A percentile compares a stretch with the other conserved stretches of the same genome.
Evolutionary conservation across 1,140 invertebrate species (phyloP).

Genomic region (Schlechtendalia chinensis): DNA sequence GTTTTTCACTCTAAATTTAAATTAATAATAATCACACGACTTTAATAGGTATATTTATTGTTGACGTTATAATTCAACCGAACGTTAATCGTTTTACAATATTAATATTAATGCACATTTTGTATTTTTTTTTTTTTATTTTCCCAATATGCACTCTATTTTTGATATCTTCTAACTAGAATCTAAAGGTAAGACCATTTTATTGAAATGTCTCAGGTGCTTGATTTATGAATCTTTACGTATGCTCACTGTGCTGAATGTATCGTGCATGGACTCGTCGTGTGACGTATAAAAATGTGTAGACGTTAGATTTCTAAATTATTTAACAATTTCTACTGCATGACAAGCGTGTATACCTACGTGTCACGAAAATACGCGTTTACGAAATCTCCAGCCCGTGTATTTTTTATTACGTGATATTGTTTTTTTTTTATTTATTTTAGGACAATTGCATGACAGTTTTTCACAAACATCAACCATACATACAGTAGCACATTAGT

Average conservation of each 20-base stretch:
- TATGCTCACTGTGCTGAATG: constrained; percentile 10
- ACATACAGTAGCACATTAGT: not conserved
- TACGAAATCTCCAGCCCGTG: not conserved
- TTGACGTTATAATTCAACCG: not conserved
- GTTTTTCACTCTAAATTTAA: too few species aligned
- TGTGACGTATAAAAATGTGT: not conserved
- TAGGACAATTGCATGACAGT: constrained; percentile 1
- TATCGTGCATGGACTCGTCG: constrained; percentile 9
- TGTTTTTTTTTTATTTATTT: constrained; percentile 6
- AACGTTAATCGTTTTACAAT: not conserved
- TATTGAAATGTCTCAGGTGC: constrained; percentile 17
- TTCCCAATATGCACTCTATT: constrained; percentile 29
- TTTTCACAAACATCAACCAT: not conserved
- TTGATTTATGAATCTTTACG: constrained; percentile 39
- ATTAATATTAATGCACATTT: constrained; percentile 40
- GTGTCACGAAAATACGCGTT: not conserved
- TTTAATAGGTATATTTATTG: not conserved
- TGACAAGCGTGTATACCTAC: not conserved
- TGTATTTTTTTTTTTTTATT: constrained; percentile 44
- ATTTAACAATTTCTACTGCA: constrained; percentile 29
- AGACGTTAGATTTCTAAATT: not conserved
- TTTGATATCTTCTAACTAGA: constrained; percentile 42
- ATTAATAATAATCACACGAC: too few species aligned
- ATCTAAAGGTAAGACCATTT: constrained; percentile 43
- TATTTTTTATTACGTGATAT: not conserved